Evolutionary conservation across 2,797 vertebrate species (phyloP).

Genomic region (Myripristis jacobus): DNA sequence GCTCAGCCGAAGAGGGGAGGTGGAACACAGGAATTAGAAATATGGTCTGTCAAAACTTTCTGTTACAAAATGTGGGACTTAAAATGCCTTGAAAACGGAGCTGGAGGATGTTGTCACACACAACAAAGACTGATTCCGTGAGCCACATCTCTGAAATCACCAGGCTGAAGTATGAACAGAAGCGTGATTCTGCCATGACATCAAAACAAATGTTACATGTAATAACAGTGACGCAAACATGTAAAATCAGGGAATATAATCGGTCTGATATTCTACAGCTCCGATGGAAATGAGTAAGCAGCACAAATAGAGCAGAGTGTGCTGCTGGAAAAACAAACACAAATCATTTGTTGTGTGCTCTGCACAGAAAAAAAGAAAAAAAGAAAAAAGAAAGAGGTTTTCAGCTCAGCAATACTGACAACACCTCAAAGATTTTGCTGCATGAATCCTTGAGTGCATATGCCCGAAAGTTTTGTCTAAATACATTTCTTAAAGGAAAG

Average conservation of each 20-base stretch:
- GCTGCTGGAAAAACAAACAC: conserved; percentile 73
- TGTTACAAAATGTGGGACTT: conserved; percentile 24
- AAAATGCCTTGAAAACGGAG: conserved; percentile 33
- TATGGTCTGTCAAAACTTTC: conserved; percentile 20
- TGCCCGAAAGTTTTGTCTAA: conserved; percentile 56
- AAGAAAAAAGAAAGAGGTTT: conserved; percentile 47
- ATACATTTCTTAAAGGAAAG: conserved; percentile 44
- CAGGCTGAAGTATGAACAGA: conserved; percentile 29
- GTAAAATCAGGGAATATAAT: conserved; percentile 44
- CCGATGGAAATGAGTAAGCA: conserved; percentile 54
- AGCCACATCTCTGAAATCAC: conserved; percentile 48
- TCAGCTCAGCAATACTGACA: conserved; percentile 67
- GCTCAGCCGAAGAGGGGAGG: conserved; percentile 17
- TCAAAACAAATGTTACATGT: conserved; percentile 52
- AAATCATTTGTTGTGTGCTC: conserved; percentile 68
- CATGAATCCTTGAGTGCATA: conserved; percentile 61
- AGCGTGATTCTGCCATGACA: conserved; percentile 12
- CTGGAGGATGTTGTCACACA: conserved; percentile 8
- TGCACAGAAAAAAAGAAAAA: conserved; percentile 34
- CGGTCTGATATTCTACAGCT: conserved; percentile 56
- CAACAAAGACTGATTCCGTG: conserved; percentile 28
- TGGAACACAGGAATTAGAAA: conserved; percentile 50
- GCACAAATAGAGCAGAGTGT: conserved; percentile 69
- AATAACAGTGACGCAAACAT: conserved; percentile 34
- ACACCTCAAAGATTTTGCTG: conserved; percentile 59